A percentile compares a stretch with the other conserved stretches of the same genome.
These are phyloP conservation scores for Pangasius sanitwongsei DNA, from an alignment of 2,797 vertebrate genomes.

Conservation along the genomic window DNA sequence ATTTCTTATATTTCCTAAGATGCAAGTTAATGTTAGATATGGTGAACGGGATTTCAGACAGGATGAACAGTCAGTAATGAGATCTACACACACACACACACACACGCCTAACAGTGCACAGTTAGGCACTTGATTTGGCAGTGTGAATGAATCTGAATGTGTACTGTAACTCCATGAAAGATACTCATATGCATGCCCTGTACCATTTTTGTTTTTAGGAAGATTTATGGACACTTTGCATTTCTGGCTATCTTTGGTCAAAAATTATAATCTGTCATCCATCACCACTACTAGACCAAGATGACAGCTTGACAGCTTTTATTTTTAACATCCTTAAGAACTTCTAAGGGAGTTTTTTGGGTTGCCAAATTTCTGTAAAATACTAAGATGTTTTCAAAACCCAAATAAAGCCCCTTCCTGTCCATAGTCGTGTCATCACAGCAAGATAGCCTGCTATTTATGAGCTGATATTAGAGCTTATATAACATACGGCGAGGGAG, in stretches of 20 bases:
- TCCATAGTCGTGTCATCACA: slow-evolving; percentile 4
- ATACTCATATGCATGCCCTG: slow-evolving; percentile 9
- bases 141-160: not conserved
- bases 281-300: not conserved
- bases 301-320: not conserved
- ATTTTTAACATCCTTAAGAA: not conserved
- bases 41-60: not conserved
- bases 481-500: not conserved
- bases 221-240: not conserved
- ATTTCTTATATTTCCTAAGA: slow-evolving; percentile 45
- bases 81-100: not conserved
- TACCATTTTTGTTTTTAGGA: not conserved
- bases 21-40: not conserved
- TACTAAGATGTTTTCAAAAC: not conserved
- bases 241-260: not conserved
- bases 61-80: not conserved
- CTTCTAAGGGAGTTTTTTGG: not conserved
- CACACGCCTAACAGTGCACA: no score
- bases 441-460: slow-evolving; percentile 10
- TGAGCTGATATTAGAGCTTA: slow-evolving; percentile 23
- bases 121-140: not conserved
- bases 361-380: not conserved
- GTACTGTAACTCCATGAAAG: not conserved
- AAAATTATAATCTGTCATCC: not conserved
- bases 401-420: not conserved